Conservation (phyloP, 2,888 invertebrate species). For the Colostygia pectinataria region DNA sequence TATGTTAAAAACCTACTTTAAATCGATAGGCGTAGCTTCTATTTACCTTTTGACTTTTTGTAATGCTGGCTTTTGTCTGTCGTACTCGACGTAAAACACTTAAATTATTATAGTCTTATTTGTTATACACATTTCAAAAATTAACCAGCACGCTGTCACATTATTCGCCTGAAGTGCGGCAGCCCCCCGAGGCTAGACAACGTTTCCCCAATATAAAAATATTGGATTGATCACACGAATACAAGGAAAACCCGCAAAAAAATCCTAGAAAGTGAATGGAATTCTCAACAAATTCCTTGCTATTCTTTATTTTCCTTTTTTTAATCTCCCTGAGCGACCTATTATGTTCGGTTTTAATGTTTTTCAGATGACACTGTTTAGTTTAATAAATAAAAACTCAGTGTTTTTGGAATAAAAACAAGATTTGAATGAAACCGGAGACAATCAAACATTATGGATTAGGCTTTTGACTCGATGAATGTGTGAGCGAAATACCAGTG, state of each 20-base stretch:
- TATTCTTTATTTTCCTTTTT: constrained; percentile 36
- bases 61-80: background rate
- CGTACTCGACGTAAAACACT: background rate
- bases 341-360: constrained; percentile 14
- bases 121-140: constrained; percentile 5
- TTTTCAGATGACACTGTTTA: constrained; percentile 7
- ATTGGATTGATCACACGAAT: constrained; percentile 25
- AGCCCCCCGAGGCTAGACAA: constrained; percentile 6
- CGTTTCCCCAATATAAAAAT: constrained; percentile 18
- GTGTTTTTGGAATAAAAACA: background rate
- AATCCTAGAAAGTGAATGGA: constrained; percentile 31
- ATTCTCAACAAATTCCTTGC: constrained; percentile 34
- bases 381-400: background rate
- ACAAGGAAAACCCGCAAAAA: constrained; percentile 26
- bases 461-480: no score
- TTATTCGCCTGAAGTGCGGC: constrained; percentile 11
- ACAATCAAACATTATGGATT: no score
- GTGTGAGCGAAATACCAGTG: no score
- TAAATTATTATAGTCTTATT: background rate
- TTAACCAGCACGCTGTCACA: constrained; percentile 9
- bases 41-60: no score
- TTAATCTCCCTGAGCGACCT: constrained; percentile 48
- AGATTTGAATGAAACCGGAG: no score
- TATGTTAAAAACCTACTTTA: no score
- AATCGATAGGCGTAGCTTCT: no score